Evolutionary conservation across 2,797 vertebrate genomes (phyloP), one percentile per base, ranked within the genome.

Genomic region (Tapirus indicus): DNA sequence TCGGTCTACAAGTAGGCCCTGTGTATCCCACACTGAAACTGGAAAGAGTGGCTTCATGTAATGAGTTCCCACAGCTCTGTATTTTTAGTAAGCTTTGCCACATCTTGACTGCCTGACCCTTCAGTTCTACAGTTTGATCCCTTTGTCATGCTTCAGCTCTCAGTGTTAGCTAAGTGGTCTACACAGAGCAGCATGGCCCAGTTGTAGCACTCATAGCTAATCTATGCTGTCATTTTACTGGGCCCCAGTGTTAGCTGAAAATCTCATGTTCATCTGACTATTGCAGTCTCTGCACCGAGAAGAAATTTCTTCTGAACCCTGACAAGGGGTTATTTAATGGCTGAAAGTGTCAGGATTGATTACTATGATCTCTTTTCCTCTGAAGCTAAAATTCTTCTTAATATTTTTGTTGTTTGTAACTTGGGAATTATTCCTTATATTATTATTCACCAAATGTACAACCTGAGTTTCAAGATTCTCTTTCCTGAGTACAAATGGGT

Each of bases 351-450:
- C 35, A 44, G 52, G 41, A 52, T 66, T 91, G 35, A 62, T 86
- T 84, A 47, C 32, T 82, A 0, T 47, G 38, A 41, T 96, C 29
- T 38, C 13, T 85, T 88, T 94, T 62, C 47, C 71, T 83, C 49
- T 80, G 44, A 85, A 91, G 75, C 79, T 89, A 78, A 94, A 78
- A 18, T 93, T 93, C 29, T 87, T 91, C 21, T 83, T 68, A 85
- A 89, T 52, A 54, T 25, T 92, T 92, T 89, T 86, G 54, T 78
- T 64, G 71, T 58, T 94, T 71, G 21, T 94, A 86, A 92, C 44
- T 89, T 79, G 69, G 23, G 21, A 90, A 64, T 89, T 68, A 58
- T 69, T 88, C 10, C n/a, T 71, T 92, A 80, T 14, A 16, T 80
- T 77, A 77, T 52, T 95, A 17, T 75, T 86, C 68, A 80, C 27